Base-by-base conservation (phyloP, 1,140 invertebrate species). In the Tyrophagus putrescentiae region DNA sequence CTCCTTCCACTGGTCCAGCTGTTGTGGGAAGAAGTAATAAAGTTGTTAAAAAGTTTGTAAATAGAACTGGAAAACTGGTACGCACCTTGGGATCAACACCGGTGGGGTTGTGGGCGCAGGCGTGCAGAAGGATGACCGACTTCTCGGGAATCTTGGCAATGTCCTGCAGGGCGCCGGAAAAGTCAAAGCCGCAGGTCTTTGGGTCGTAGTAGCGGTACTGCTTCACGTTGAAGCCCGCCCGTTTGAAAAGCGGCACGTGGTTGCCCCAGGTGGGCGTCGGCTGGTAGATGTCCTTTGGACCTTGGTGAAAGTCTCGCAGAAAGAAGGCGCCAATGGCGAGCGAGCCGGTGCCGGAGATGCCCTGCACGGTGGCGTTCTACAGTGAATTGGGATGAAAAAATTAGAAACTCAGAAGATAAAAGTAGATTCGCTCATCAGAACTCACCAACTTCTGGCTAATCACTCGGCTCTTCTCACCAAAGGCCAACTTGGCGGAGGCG, bases 71-170 rank as follows among this genome's bases (percentile, higher is more conserved):
- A 64, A 71, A 66, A 52, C 29, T 25, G 2, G 18, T 39, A 45
- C 34, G 33, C 45, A 66, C 67, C 33, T 78, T 84, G n/a, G 87
- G 88, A 76, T 93, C 89, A 32, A 98, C 92, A 48, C 95, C 95
- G 52, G 95, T 99, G 9, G 96, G 96, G 77, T 99, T 99, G 74
- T 99, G 96, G 31, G 96, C 96, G 77, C 95, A 98, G 13, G 94
- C 92, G 73, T 99, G 95, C 4, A 99, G 74, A 41, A 98, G 75
- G 69, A 98, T 84, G 28, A 97, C 82, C 5, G 93, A 87, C 60
- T 82, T 82, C 67, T 93, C 85, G 6, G 95, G 94, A 54, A 95
- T 92, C 79, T 90, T 89, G 65, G 75, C 78, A 67, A 98, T 84
- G 75, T 98, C 93, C 70, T 95, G 84, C 28, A 95, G 65, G 45